Conservation (phyloP, 2,113 vertebrate species). For the Eolophus roseicapilla region DNA sequence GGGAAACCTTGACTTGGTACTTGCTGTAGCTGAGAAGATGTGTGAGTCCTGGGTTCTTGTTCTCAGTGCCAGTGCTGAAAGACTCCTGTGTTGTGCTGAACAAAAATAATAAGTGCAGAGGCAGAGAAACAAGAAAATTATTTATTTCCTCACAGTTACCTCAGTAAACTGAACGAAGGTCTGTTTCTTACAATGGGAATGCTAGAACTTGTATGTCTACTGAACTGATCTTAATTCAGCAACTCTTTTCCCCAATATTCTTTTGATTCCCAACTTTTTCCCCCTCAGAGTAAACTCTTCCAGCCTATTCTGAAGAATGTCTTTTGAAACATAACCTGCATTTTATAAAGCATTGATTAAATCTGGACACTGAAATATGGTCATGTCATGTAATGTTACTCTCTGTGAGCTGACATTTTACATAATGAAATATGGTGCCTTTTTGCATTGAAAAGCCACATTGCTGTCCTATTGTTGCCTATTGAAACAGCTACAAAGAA, state of each 20-base stretch:
- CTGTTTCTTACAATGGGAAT: background rate
- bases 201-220: background rate
- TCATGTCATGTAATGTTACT: background rate
- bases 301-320: background rate
- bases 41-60: background rate
- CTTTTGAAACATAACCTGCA: background rate
- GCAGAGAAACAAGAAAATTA: background rate
- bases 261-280: background rate
- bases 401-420: background rate
- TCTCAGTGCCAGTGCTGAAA: background rate
- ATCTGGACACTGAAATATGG: background rate
- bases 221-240: background rate
- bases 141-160: background rate
- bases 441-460: background rate
- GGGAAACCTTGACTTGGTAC: background rate
- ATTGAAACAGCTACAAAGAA: background rate
- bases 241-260: background rate
- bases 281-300: background rate
- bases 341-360: background rate
- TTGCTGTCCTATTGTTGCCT: background rate
- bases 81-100: background rate
- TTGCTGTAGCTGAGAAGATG: background rate
- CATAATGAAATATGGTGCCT: background rate
- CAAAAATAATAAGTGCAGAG: background rate
- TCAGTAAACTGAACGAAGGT: fast-evolving